Conservation (phyloP, 2,888 invertebrate species). For the Uropetala carovei region DNA sequence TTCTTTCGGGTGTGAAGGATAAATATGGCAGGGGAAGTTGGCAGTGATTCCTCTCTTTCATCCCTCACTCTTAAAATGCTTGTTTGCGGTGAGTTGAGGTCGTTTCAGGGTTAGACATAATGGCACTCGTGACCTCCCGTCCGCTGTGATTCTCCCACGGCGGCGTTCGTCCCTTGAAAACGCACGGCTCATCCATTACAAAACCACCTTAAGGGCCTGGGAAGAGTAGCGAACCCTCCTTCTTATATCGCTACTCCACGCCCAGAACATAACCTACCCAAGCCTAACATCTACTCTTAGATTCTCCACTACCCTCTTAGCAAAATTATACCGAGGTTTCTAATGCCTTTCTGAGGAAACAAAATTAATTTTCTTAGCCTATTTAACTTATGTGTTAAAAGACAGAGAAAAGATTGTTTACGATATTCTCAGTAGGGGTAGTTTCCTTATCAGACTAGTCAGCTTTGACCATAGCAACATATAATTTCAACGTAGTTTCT, state of each 20-base stretch:
- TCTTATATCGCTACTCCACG: neutral
- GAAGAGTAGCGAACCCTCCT: constrained; percentile 11
- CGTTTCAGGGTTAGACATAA: neutral
- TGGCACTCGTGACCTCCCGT: neutral
- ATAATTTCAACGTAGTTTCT: no score
- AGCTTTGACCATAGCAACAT: no score
- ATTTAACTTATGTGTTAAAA: no score
- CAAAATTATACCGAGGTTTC: no score
- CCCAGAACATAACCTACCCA: neutral
- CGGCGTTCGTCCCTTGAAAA: neutral
- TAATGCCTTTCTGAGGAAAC: no score
- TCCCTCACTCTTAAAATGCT: neutral
- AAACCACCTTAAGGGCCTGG: neutral
- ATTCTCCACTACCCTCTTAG: no score
- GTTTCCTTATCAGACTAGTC: no score
- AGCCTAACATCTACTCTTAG: no score
- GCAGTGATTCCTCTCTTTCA: neutral
- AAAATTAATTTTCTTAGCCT: no score
- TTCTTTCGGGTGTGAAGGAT: constrained; percentile 7
- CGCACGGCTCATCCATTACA: neutral
- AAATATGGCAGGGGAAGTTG: neutral
- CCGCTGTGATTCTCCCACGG: constrained; percentile 8
- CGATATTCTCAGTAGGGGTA: no score
- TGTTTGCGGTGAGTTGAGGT: neutral
- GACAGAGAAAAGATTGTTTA: no score